These are phyloP conservation scores for Cheilosia grossa DNA, from an alignment of 2,888 invertebrate species.

Conservation along the genomic window DNA sequence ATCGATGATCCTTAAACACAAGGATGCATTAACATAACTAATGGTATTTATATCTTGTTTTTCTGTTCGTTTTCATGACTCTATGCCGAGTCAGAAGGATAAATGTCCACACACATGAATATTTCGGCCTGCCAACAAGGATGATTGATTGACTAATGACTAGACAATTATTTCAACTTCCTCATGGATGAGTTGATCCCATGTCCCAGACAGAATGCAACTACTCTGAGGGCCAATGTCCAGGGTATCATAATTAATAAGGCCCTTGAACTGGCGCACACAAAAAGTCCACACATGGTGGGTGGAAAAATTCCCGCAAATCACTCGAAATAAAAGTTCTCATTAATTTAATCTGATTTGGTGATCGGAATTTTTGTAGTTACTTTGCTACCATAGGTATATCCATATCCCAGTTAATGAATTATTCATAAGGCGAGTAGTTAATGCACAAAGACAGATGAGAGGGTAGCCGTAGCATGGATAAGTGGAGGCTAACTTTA, in stretches of 20 bases:
- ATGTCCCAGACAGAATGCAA: slow-evolving; percentile 57
- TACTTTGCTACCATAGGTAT: background rate
- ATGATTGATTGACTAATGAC: slow-evolving; percentile 74
- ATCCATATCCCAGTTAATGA: slow-evolving; percentile 66
- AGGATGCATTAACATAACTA: slow-evolving; percentile 74
- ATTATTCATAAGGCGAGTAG: slow-evolving; percentile 67
- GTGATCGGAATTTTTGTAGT: slow-evolving; percentile 41
- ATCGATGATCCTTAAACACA: slow-evolving; percentile 71
- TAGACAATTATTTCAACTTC: slow-evolving; percentile 74
- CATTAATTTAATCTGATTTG: slow-evolving; percentile 73
- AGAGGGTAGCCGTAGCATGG: slow-evolving; percentile 9
- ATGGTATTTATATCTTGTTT: slow-evolving; percentile 66
- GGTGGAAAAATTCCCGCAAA: slow-evolving; percentile 71
- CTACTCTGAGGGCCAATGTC: slow-evolving; percentile 22
- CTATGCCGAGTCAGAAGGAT: slow-evolving; percentile 48
- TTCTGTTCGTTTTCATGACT: slow-evolving; percentile 34
- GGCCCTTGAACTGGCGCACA: slow-evolving; percentile 54
- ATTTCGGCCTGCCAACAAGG: slow-evolving; percentile 42
- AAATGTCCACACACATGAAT: slow-evolving; percentile 61
- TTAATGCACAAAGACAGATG: slow-evolving; percentile 49
- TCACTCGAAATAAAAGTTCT: slow-evolving; percentile 70
- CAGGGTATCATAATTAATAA: slow-evolving; percentile 73
- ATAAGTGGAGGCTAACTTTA: slow-evolving; percentile 22
- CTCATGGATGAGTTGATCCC: slow-evolving; percentile 74
- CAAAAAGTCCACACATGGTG: slow-evolving; percentile 25